Evolutionary conservation across 2,113 vertebrate species (phyloP).

Genomic region (Mirza zaza): DNA sequence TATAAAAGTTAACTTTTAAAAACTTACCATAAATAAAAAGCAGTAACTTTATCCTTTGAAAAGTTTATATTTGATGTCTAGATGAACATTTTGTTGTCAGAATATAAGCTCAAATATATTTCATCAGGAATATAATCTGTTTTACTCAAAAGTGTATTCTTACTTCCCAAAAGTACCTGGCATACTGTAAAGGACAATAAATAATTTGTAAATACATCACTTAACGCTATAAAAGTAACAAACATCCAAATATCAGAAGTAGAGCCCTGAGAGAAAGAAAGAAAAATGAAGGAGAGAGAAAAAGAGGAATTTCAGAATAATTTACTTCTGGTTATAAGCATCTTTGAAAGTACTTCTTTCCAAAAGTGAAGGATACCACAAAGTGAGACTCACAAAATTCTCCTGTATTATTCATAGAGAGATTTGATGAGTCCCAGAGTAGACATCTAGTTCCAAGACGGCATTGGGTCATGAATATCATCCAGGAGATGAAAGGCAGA

Average conservation of each 20-base stretch:
- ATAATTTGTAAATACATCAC: not conserved
- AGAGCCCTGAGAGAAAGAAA: not conserved
- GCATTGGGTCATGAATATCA: not conserved
- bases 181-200: not conserved
- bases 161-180: not conserved
- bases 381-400: not conserved
- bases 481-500: not conserved
- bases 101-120: not conserved
- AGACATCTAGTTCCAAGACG: not conserved
- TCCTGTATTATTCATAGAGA: not conserved
- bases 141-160: not conserved
- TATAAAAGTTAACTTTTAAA: not conserved
- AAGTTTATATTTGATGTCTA: not conserved
- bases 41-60: not conserved
- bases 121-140: not conserved
- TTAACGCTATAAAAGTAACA: not conserved
- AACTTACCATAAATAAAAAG: not conserved
- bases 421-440: not conserved
- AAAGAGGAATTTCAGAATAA: not conserved
- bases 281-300: not conserved
- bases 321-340: not conserved
- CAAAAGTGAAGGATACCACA: not conserved
- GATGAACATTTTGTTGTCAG: not conserved
- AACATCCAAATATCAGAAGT: not conserved
- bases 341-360: constrained; percentile 22